Evolutionary conservation across 2,888 invertebrate genomes (phyloP).

Genomic region (Marasmarcha lunaedactyla): DNA sequence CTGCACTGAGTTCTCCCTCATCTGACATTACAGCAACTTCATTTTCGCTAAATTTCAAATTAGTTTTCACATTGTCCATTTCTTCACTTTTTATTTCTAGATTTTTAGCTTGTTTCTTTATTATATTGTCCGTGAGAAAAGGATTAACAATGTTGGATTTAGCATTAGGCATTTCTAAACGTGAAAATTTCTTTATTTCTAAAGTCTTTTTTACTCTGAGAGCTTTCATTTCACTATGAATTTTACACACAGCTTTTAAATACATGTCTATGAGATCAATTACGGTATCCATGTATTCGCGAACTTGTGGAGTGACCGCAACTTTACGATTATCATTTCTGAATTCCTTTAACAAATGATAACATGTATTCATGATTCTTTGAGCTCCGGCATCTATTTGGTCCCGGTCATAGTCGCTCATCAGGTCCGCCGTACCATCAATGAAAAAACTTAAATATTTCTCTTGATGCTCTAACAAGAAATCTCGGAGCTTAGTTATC

Average conservation of each 20-base stretch:
- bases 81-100: slow-evolving; percentile 23
- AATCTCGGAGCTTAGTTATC: slow-evolving; percentile 82
- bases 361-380: slow-evolving; percentile 84
- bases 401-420: slow-evolving; percentile 88
- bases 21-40: slow-evolving; percentile 60
- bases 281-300: slow-evolving; percentile 83
- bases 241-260: slow-evolving; percentile 86
- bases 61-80: slow-evolving; percentile 31
- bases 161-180: slow-evolving; percentile 65
- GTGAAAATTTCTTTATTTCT: slow-evolving; percentile 84
- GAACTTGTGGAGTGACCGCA: slow-evolving; percentile 71
- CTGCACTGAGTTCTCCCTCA: slow-evolving; percentile 79
- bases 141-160: slow-evolving; percentile 41
- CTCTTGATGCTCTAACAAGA: slow-evolving; percentile 84
- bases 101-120: slow-evolving; percentile 28
- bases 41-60: slow-evolving; percentile 48
- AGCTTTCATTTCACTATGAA: slow-evolving; percentile 90
- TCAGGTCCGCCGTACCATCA: slow-evolving; percentile 76
- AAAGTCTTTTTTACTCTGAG: slow-evolving; percentile 87
- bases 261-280: slow-evolving; percentile 82
- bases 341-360: slow-evolving; percentile 80
- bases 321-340: slow-evolving; percentile 73
- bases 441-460: slow-evolving; percentile 88
- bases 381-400: slow-evolving; percentile 89
- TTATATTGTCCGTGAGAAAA: slow-evolving; percentile 29